Evolutionary conservation across 2,888 invertebrate species (phyloP), one percentile per base, ranked within the genome.

Genomic region (Noctua janthina): DNA sequence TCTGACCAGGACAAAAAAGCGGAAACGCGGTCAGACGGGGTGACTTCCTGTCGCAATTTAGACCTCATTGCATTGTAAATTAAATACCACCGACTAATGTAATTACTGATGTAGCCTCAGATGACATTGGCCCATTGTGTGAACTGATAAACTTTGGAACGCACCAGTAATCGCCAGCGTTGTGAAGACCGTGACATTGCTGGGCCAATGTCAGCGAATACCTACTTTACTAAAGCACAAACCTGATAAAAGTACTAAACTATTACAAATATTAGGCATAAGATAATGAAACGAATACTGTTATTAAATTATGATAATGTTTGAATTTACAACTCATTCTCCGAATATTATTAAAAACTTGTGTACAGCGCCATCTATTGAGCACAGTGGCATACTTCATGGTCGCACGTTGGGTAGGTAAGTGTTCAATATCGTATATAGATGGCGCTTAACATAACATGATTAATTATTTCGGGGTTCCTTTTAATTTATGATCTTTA

Each of bases 281-380:
- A 17, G 1, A 29, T 17, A 17, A 43, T 23, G 2, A 29, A 23
- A 29, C 0, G 1, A 78, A 29, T 23, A 39, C 23, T 20, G 10
- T 2, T 39, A 7, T 8, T n/a, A 20, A 1, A 5, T 23, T n/a
- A 23, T n/a, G 13, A 15, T 6, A 13, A 5, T 6, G n/a, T 15
- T 39, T 39, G 6, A 20, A 43, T 11, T 51, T 11, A 49, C 39
- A 35, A 46, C 46, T 11, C 1, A 20, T 15, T 46, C 11, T 3
- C 1, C 0, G n/a, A 46, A 20, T 46, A 54, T 20, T 35, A 20
- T 15, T 23, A 2, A 20, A 46, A 17, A 46, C 5, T 67, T 67
- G 1, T 13, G 1, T 29, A 59, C 35, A 86, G 78, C 82, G 83
- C 84, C 89, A 90, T 86, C 90, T 90, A 74, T 70, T 70, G 10